Evolutionary conservation across 2,113 vertebrate genomes (phyloP).

Genomic region (Telmatochromis sp.): DNA sequence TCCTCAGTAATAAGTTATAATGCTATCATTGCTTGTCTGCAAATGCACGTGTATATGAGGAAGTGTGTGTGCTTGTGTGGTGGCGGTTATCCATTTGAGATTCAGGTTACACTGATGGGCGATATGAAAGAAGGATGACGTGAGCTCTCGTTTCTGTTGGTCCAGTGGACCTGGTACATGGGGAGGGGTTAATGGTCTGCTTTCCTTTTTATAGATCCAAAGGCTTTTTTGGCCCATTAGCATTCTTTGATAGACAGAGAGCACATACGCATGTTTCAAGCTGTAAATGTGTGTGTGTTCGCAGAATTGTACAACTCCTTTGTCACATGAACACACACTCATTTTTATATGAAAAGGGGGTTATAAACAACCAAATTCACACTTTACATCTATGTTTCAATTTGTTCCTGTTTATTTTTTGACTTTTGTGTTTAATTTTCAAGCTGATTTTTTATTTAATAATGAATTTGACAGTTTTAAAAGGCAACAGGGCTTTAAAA

Average conservation of each 20-base stretch:
- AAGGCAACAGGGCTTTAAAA: neutral
- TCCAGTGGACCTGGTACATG: neutral
- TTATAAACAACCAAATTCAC: neutral
- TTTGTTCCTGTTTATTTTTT: neutral
- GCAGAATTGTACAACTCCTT: neutral
- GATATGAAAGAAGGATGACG: neutral
- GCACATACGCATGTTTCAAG: neutral
- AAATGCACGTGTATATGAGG: neutral
- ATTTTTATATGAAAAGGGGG: neutral
- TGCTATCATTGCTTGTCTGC: neutral
- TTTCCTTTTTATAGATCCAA: constrained; percentile 59
- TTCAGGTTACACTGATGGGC: constrained; percentile 40
- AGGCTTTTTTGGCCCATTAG: constrained; percentile 57
- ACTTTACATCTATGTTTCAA: neutral
- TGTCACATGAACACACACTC: neutral
- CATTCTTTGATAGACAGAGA: constrained; percentile 10
- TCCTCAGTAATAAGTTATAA: neutral
- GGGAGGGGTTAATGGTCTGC: constrained; percentile 34
- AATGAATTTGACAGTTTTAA: neutral
- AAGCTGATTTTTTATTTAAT: neutral
- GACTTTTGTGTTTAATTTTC: neutral
- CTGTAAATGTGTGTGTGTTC: neutral
- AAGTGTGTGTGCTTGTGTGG: neutral
- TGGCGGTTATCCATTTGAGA: constrained; percentile 7
- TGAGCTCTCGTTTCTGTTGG: constrained; percentile 33